These are phyloP conservation scores for Calosoma granatense DNA, from an alignment of 1,140 invertebrate genomes.

Conservation along the genomic window DNA sequence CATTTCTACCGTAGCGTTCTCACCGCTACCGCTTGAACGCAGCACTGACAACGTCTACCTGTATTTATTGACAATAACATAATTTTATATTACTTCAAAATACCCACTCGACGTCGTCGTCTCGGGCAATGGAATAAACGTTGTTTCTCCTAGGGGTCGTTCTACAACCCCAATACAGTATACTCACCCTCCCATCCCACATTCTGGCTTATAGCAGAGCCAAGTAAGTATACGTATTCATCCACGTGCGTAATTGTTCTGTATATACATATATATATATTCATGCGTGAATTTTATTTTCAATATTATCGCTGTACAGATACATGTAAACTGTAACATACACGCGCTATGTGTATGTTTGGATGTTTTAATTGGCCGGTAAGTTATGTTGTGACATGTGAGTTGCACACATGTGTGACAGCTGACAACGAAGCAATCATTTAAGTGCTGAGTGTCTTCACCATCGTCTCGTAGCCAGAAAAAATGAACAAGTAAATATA, in stretches of 20 bases:
- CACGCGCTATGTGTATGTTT: too few relatives aligned
- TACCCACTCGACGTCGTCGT: background rate
- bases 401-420: background rate
- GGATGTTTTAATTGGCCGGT: background rate
- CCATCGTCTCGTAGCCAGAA: background rate
- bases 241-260: too few relatives aligned
- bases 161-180: too few relatives aligned
- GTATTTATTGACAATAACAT: slow-evolving; percentile 5
- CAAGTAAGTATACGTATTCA: background rate
- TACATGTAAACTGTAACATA: too few relatives aligned
- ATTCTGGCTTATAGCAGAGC: background rate
- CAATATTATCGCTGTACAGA: too few relatives aligned
- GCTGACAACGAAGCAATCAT: background rate
- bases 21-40: background rate
- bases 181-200: too few relatives aligned
- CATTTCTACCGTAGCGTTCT: too few relatives aligned
- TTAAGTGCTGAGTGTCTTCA: background rate
- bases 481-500: background rate
- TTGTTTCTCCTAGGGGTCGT: background rate
- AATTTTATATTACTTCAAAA: slow-evolving; percentile 1
- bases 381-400: background rate
- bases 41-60: background rate
- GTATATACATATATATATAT: slow-evolving; percentile 1
- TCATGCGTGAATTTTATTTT: background rate
- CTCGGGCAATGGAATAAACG: background rate